Conservation (phyloP, 2,888 invertebrate species). For the Crioceris asparagi region DNA sequence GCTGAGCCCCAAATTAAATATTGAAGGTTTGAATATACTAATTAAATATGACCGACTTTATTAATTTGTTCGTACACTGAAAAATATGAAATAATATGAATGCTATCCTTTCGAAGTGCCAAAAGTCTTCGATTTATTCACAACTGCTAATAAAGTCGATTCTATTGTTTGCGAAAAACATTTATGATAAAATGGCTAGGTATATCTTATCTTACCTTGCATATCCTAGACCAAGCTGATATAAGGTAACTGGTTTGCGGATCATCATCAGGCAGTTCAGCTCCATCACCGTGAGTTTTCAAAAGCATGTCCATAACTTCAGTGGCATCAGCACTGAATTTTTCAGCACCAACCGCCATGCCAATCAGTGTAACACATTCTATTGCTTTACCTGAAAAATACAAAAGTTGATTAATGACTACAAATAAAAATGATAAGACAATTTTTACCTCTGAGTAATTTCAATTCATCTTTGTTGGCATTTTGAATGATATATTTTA, state of each 20-base stretch:
- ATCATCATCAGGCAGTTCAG: conserved; percentile 81
- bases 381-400: conserved; percentile 65
- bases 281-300: conserved; percentile 70
- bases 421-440: too few species aligned
- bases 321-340: conserved; percentile 83
- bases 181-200: too few species aligned
- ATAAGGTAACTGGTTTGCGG: conserved; percentile 97
- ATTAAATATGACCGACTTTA: too few species aligned
- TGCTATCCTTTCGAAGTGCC: too few species aligned
- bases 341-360: conserved; percentile 68
- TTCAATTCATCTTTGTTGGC: conserved; percentile 81
- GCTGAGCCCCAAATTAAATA: too few species aligned
- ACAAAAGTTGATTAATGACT: conserved; percentile 1
- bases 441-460: conserved; percentile 63
- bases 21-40: too few species aligned
- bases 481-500: conserved; percentile 95
- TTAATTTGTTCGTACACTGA: too few species aligned
- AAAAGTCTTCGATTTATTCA: too few species aligned
- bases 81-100: too few species aligned
- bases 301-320: conserved; percentile 93
- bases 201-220: too few species aligned
- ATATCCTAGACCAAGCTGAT: conserved; percentile 98
- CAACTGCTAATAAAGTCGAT: too few species aligned
- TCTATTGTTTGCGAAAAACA: too few species aligned
- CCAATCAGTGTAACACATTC: conserved; percentile 99